These are phyloP conservation scores for Onychomys arenicola DNA, from an alignment of 2,797 vertebrate species.

Conservation along the genomic window DNA sequence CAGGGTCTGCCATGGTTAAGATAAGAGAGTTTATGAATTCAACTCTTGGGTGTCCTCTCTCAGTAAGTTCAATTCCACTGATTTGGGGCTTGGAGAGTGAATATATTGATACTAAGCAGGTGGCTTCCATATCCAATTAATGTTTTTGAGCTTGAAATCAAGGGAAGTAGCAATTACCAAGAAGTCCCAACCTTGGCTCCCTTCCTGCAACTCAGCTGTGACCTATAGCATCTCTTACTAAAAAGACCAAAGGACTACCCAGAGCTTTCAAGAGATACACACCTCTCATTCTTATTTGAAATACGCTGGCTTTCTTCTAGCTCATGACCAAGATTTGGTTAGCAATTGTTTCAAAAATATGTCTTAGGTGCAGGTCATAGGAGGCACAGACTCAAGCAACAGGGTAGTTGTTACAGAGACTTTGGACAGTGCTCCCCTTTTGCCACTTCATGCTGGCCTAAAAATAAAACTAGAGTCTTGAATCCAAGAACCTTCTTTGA, in stretches of 20 bases:
- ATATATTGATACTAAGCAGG: slow-evolving; percentile 46
- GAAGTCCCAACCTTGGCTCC: slow-evolving; percentile 4
- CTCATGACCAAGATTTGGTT: neutral
- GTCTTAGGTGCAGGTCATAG: neutral
- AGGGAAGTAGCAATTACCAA: slow-evolving; percentile 23
- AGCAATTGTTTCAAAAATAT: slow-evolving; percentile 40
- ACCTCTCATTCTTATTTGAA: neutral
- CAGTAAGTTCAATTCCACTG: slow-evolving; percentile 23
- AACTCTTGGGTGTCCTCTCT: slow-evolving; percentile 36
- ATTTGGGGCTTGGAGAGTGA: slow-evolving; percentile 41
- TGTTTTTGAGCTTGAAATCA: slow-evolving; percentile 44
- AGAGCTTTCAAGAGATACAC: neutral
- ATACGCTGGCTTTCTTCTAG: neutral
- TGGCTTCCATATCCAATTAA: slow-evolving; percentile 64
- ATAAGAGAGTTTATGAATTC: slow-evolving; percentile 47
- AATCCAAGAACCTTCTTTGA: slow-evolving; percentile 70
- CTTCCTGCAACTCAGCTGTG: neutral
- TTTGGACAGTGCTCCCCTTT: neutral
- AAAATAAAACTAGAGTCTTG: slow-evolving; percentile 53
- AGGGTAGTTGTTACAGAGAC: neutral
- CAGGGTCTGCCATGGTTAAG: neutral
- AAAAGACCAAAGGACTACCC: neutral
- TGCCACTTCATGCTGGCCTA: slow-evolving; percentile 62
- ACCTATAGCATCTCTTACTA: neutral
- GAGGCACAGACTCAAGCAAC: neutral